Evolutionary conservation across 2,113 vertebrate species (phyloP).

Genomic region (Catharus bicknelli): DNA sequence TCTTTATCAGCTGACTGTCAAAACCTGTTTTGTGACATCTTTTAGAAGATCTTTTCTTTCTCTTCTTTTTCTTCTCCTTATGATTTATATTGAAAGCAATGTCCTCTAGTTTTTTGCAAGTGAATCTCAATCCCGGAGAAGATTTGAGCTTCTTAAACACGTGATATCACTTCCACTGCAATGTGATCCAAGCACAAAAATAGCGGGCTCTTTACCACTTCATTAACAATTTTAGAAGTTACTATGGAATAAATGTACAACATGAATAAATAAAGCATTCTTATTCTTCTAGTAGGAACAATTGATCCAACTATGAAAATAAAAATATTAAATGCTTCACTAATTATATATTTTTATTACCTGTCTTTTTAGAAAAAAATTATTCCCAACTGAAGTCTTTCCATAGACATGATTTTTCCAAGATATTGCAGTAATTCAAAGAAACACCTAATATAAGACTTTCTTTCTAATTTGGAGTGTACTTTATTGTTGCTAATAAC

Average conservation of each 20-base stretch:
- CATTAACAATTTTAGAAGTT: neutral
- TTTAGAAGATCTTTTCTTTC: neutral
- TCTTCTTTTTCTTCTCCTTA: neutral
- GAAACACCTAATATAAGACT: neutral
- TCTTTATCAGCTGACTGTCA: conserved; percentile 35
- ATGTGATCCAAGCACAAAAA: neutral
- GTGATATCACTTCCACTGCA: neutral
- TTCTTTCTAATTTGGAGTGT: neutral
- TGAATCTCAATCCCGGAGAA: neutral
- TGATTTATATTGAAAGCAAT: neutral
- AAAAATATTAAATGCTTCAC: neutral
- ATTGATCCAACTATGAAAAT: neutral
- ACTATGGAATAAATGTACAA: neutral
- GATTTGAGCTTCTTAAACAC: neutral
- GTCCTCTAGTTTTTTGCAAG: neutral
- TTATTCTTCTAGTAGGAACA: neutral
- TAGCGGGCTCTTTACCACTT: neutral
- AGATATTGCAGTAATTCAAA: neutral
- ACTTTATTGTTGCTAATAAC: neutral
- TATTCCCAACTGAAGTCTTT: neutral
- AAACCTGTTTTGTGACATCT: neutral
- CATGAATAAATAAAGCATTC: neutral
- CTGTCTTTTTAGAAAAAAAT: neutral
- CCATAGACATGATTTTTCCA: neutral
- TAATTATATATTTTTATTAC: neutral